These are phyloP conservation scores for Fukomys damarensis DNA, from an alignment of 2,113 vertebrate genomes.

Conservation along the genomic window DNA sequence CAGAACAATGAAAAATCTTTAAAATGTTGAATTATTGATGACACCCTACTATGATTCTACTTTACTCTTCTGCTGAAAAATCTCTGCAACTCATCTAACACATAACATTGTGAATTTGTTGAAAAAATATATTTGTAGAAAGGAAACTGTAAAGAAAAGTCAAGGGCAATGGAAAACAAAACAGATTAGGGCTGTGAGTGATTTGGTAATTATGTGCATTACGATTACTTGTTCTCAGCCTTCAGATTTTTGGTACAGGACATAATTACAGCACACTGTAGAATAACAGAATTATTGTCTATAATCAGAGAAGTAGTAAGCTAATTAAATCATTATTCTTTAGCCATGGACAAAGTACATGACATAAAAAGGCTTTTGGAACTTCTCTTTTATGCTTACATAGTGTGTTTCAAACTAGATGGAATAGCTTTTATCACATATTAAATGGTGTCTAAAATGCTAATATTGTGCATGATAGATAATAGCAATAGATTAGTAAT, in stretches of 20 bases:
- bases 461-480: neutral
- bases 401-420: neutral
- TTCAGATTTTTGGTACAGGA: slow-evolving; percentile 25
- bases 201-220: slow-evolving; percentile 30
- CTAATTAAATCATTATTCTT: slow-evolving; percentile 55
- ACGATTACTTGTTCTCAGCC: slow-evolving; percentile 5
- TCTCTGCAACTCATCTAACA: neutral
- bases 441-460: slow-evolving; percentile 10
- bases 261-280: neutral
- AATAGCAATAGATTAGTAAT: neutral
- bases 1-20: neutral
- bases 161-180: neutral
- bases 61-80: neutral
- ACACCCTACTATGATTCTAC: neutral
- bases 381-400: neutral
- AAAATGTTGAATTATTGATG: neutral
- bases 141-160: neutral
- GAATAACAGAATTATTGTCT: slow-evolving; percentile 7
- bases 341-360: slow-evolving; percentile 5
- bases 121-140: neutral
- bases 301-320: slow-evolving; percentile 6
- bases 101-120: neutral
- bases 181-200: neutral
- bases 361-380: slow-evolving; percentile 19
- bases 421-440: neutral